Conservation (phyloP, 2,797 vertebrate genomes). For the Hirundo rustica region DNA sequence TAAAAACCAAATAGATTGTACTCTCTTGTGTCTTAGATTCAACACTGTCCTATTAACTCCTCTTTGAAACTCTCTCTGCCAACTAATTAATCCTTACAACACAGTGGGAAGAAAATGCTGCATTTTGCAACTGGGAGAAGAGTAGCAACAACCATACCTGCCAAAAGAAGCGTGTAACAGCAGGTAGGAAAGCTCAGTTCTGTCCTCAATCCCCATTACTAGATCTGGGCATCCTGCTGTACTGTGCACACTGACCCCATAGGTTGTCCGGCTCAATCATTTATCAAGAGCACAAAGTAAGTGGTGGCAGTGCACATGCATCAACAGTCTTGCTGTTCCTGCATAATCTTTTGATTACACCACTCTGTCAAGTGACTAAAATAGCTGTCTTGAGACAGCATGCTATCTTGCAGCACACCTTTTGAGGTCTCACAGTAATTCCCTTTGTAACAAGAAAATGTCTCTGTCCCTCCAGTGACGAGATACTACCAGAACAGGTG, state of each 20-base stretch:
- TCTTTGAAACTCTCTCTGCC: not conserved
- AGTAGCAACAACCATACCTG: not conserved
- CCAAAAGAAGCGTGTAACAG: not conserved
- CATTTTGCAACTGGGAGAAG: not conserved
- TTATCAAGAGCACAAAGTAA: not conserved
- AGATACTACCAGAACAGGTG: not conserved
- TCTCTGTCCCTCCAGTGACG: not conserved
- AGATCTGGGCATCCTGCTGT: not conserved
- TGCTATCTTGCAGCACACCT: conserved; percentile 20
- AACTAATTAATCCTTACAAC: not conserved
- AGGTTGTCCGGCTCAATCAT: not conserved
- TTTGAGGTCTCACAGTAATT: not conserved
- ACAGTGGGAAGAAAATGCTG: not conserved
- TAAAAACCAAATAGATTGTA: not conserved
- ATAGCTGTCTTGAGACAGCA: conserved; percentile 44
- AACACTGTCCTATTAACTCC: not conserved
- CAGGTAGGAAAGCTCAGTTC: not conserved
- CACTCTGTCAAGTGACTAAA: conserved; percentile 27
- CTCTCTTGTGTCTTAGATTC: not conserved
- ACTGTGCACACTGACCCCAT: not conserved
- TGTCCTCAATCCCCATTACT: not conserved
- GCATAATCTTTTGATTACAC: conserved; percentile 51
- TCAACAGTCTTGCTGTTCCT: conserved; percentile 40
- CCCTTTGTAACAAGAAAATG: conserved; percentile 16
- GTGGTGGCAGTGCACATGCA: not conserved